Base-by-base conservation (phyloP, 2,888 invertebrate genomes). In the Eugnorisma glareosa region DNA sequence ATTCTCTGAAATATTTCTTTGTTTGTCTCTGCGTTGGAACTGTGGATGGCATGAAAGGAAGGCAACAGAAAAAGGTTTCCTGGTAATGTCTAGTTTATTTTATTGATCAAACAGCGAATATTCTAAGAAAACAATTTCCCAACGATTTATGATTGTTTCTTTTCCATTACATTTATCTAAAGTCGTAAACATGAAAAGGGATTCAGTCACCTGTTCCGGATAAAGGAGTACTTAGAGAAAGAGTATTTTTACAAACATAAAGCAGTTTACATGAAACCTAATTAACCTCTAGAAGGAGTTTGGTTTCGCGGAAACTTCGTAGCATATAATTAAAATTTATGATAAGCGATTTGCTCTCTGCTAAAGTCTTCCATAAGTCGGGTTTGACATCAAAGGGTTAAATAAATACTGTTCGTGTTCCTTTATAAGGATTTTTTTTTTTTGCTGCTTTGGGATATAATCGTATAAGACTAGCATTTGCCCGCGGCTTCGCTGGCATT, bases 31-130 rank as follows among this genome's bases (percentile, higher is more conserved):
- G 35, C 40, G 67, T 78, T 40, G 31, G 11, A 1, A 28, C 48
- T 43, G 43, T 35, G 10, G 35, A 18, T 35, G 48, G 21, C 31
- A 48, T 76, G n/a, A 67, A 77, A 45, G 35, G 13, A 10, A 31
- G 10, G 7, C 3, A 35, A 40, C 8, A 13, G 48, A 40, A 76
- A 73, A 79, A 48, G 21, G 31, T 67, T 21, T 67, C 15, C n/a
- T 54, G 31, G 40, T 54, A n/a, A 18, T 24, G 18, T 35, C 24
- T 35, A 7, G n/a, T 11, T 24, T 4, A n/a, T 40, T 59, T 48
- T 3, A 31, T 78, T 54, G 21, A 76, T 75, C 18, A n/a, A 48
- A n/a, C 75, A 75, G 31, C 2, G 31, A 51, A 40, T 48, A 18
- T 57, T 57, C 57, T 28, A 15, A 57, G 18, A 48, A 48, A 48